Evolutionary conservation across 1,140 invertebrate genomes (phyloP).

Genomic region (Rhysida immarginata): DNA sequence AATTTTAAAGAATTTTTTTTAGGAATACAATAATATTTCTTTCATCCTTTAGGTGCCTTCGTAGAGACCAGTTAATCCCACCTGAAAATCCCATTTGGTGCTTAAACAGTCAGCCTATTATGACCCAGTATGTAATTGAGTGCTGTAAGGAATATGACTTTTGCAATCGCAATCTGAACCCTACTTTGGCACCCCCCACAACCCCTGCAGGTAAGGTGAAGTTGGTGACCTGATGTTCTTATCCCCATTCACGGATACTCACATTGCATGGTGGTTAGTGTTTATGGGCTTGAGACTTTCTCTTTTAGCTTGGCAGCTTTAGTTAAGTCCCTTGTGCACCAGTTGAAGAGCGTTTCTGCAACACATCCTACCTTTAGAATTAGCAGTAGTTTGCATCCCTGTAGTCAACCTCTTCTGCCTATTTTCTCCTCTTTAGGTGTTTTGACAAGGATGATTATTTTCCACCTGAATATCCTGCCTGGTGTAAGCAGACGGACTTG

Average conservation of each 20-base stretch:
- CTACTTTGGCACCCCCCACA: conserved; percentile 24
- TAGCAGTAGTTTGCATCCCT: too few relatives aligned
- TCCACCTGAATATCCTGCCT: conserved; percentile 33
- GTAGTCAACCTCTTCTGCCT: too few relatives aligned
- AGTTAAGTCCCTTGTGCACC: too few relatives aligned
- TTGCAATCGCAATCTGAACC: conserved; percentile 44
- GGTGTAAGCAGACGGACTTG: conserved; percentile 30
- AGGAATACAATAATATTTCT: too few relatives aligned
- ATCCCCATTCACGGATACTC: too few relatives aligned
- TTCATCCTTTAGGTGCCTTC: conserved; percentile 42
- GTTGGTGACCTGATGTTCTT: too few relatives aligned
- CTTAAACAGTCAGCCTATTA: conserved; percentile 37
- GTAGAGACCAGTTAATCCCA: conserved; percentile 49
- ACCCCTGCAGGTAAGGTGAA: conserved; percentile 22
- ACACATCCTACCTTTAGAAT: too few relatives aligned
- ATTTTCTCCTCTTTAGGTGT: conserved; percentile 29
- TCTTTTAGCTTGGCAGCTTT: too few relatives aligned
- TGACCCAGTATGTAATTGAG: conserved; percentile 35
- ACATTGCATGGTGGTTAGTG: too few relatives aligned
- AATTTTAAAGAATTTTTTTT: too few relatives aligned
- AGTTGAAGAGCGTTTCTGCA: too few relatives aligned
- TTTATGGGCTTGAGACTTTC: too few relatives aligned
- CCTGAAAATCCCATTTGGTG: conserved; percentile 50
- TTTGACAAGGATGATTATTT: conserved; percentile 35
- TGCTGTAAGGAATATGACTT: conserved; percentile 50